phyloP scores from a whole-genome alignment of 2,888 invertebrate genomes.

The Hedychridium roseum region DNA sequence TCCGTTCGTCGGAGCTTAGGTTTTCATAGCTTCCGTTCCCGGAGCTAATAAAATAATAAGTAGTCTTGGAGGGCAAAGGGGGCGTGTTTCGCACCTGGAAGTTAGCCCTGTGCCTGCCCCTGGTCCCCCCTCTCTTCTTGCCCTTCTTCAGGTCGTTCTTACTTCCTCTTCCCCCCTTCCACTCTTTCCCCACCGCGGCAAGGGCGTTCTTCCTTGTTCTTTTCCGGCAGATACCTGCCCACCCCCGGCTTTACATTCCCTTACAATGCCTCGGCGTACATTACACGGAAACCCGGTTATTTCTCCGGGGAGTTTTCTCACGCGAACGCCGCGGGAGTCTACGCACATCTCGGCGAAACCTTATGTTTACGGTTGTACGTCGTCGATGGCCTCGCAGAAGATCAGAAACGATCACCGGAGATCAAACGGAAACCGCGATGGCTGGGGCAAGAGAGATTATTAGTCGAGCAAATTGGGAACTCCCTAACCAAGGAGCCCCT shows the following conservation, averaged over 20 bases:
- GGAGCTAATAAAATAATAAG: constrained; percentile 48
- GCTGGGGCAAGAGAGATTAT: too few relatives aligned
- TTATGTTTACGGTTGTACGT: too few relatives aligned
- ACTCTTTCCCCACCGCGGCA: constrained; percentile 10
- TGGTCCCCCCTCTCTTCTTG: constrained; percentile 21
- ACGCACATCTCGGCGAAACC: constrained; percentile 33
- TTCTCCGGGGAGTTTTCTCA: constrained; percentile 60
- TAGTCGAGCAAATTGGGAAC: too few relatives aligned
- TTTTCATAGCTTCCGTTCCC: constrained; percentile 21
- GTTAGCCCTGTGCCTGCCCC: constrained; percentile 6
- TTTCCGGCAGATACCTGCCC: neutral
- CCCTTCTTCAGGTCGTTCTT: constrained; percentile 1
- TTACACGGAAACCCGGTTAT: constrained; percentile 59
- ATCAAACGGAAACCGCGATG: too few relatives aligned
- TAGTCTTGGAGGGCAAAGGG: constrained; percentile 23
- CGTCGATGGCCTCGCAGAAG: too few relatives aligned
- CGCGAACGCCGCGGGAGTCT: constrained; percentile 47
- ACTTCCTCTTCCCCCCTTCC: constrained; percentile 5
- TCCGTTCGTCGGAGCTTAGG: constrained; percentile 16
- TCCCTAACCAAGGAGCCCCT: too few relatives aligned
- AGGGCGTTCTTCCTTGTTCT: neutral
- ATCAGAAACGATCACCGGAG: too few relatives aligned
- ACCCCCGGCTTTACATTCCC: constrained; percentile 42
- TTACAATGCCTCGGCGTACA: constrained; percentile 57
- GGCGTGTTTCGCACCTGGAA: constrained; percentile 44